Conservation (phyloP, 2,888 invertebrate genomes). For the Prosapia bicincta region DNA sequence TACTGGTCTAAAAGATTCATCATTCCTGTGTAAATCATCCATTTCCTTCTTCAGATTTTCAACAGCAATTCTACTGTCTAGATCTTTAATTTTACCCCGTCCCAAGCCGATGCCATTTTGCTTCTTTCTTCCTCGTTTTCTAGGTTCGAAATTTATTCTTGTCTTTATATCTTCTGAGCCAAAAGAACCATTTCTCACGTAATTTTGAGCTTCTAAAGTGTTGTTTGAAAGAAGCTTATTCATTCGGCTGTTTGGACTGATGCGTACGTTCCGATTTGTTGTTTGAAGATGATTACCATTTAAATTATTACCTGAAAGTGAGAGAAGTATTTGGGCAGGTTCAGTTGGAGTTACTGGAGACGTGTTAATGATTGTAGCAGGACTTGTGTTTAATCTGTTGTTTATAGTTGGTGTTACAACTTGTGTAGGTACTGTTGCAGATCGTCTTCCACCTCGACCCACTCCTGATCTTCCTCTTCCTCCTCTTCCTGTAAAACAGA, state of each 20-base stretch:
- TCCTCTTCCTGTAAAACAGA: slow-evolving; percentile 22
- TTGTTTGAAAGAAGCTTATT: slow-evolving; percentile 10
- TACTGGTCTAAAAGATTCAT: slow-evolving; percentile 36
- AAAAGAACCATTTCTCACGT: slow-evolving; percentile 18
- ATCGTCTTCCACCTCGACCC: slow-evolving; percentile 18
- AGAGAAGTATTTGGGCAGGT: slow-evolving; percentile 42
- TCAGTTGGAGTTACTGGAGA: slow-evolving; percentile 37
- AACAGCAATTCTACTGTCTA: slow-evolving; percentile 48
- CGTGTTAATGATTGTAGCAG: slow-evolving; percentile 12
- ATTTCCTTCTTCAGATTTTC: slow-evolving; percentile 49
- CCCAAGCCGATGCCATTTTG: slow-evolving; percentile 32
- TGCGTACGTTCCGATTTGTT: slow-evolving; percentile 25
- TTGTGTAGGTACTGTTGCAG: slow-evolving; percentile 7
- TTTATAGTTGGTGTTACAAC: slow-evolving; percentile 5
- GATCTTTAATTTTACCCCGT: slow-evolving; percentile 43
- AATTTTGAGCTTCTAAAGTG: slow-evolving; percentile 6
- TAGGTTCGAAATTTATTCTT: slow-evolving; percentile 26
- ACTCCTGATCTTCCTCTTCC: slow-evolving; percentile 24
- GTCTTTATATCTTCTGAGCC: slow-evolving; percentile 14
- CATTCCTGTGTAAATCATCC: slow-evolving; percentile 43
- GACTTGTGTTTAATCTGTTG: slow-evolving; percentile 7
- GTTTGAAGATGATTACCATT: slow-evolving; percentile 12
- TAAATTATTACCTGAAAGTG: slow-evolving; percentile 38
- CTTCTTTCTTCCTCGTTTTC: slow-evolving; percentile 33
- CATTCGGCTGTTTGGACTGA: slow-evolving; percentile 27